Percentiles rank a stretch among this genome's conserved stretches.
Evolutionary conservation across 2,888 invertebrate genomes (phyloP).

Genomic region (Diarsia rubi): DNA sequence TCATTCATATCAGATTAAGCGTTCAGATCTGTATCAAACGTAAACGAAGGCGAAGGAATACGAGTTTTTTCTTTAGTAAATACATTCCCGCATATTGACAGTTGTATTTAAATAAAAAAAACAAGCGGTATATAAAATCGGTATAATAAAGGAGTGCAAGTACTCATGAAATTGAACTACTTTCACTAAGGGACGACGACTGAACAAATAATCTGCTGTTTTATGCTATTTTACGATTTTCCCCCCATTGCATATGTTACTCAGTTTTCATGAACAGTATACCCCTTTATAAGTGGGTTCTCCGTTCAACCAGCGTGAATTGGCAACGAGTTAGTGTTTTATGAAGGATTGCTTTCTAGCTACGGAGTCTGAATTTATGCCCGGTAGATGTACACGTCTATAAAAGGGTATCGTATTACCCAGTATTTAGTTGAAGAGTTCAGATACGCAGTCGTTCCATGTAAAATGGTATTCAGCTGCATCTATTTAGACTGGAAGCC

Average conservation of each 20-base stretch:
- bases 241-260: background rate
- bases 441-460: no score
- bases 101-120: background rate
- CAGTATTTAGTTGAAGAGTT: no score
- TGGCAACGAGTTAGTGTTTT: background rate
- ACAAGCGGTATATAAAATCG: no score
- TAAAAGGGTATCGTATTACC: no score
- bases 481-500: no score
- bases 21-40: constrained; percentile 45
- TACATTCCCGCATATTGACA: constrained; percentile 1
- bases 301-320: background rate
- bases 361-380: no score
- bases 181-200: background rate
- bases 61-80: constrained; percentile 2
- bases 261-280: background rate
- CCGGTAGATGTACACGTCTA: no score
- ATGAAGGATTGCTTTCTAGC: no score
- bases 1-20: constrained; percentile 53
- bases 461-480: no score
- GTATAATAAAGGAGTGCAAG: background rate
- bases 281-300: background rate
- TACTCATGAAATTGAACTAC: background rate
- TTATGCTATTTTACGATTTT: background rate
- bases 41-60: constrained; percentile 38
- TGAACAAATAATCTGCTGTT: background rate